phyloP scores from a whole-genome alignment of 2,797 vertebrate species.

The Lemur catta region DNA sequence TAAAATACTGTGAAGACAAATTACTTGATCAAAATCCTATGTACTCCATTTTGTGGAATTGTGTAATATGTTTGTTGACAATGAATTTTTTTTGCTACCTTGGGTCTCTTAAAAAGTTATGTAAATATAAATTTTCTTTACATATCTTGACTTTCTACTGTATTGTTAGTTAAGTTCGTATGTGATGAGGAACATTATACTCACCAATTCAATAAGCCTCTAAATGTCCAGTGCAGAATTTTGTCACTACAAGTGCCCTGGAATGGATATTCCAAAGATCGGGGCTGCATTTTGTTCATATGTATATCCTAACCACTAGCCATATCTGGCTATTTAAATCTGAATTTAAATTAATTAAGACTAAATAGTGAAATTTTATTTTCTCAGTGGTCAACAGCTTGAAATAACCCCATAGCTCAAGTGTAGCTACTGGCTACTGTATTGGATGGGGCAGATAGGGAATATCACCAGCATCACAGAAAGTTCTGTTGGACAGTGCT shows the following conservation, averaged over 20 bases:
- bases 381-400: not conserved
- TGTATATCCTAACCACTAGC: not conserved
- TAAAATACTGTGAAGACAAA: not conserved
- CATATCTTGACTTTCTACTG: not conserved
- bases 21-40: not conserved
- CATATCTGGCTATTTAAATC: not conserved
- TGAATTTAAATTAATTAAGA: slow-evolving; percentile 20
- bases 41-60: not conserved
- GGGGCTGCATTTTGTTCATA: not conserved
- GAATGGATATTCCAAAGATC: not conserved
- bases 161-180: not conserved
- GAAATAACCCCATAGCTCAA: not conserved
- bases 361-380: not conserved
- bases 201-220: not conserved
- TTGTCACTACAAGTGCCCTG: not conserved
- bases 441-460: not conserved
- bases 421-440: too few relatives aligned
- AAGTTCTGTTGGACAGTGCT: not conserved
- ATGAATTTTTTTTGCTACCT: not conserved
- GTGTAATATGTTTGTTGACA: not conserved
- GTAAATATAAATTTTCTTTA: not conserved
- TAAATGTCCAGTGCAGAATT: not conserved
- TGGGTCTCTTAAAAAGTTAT: not conserved
- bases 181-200: not conserved
- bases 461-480: not conserved